These are phyloP conservation scores for Halcyon malimbica DNA, from an alignment of 2,113 vertebrate species.

Conservation along the genomic window DNA sequence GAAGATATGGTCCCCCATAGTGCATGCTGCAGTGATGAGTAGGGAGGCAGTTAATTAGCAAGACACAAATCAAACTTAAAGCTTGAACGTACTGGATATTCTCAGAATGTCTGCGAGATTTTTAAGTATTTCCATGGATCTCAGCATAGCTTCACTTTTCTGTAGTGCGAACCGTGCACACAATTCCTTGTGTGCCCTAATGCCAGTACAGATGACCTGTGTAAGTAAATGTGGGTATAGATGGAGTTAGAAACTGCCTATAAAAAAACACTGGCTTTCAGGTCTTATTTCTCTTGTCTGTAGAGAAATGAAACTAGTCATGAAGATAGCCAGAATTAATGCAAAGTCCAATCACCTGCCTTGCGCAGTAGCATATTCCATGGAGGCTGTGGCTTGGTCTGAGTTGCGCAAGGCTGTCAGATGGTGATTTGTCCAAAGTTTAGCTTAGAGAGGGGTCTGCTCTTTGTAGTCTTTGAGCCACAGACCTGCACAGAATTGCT, in stretches of 20 bases:
- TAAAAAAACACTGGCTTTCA: background rate
- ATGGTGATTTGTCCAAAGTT: background rate
- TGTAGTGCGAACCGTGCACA: rapidly evolving
- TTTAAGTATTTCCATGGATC: background rate
- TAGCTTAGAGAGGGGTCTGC: background rate
- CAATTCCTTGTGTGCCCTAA: background rate
- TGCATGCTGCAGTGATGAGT: background rate
- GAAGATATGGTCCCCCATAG: background rate
- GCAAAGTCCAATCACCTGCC: background rate
- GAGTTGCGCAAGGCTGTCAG: background rate
- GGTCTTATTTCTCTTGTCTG: background rate
- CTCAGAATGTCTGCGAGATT: background rate
- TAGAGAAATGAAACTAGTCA: background rate
- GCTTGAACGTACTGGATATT: background rate
- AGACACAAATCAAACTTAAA: background rate
- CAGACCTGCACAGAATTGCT: background rate
- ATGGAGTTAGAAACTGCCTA: background rate
- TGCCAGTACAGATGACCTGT: background rate
- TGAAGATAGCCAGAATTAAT: background rate
- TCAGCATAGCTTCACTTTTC: background rate
- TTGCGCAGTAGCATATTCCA: background rate
- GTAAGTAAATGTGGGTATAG: rapidly evolving
- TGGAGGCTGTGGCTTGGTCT: background rate
- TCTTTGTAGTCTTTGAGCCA: background rate
- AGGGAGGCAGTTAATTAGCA: background rate